Evolutionary conservation across 2,888 invertebrate species (phyloP).

Genomic region (Allophyes oxyacanthae): DNA sequence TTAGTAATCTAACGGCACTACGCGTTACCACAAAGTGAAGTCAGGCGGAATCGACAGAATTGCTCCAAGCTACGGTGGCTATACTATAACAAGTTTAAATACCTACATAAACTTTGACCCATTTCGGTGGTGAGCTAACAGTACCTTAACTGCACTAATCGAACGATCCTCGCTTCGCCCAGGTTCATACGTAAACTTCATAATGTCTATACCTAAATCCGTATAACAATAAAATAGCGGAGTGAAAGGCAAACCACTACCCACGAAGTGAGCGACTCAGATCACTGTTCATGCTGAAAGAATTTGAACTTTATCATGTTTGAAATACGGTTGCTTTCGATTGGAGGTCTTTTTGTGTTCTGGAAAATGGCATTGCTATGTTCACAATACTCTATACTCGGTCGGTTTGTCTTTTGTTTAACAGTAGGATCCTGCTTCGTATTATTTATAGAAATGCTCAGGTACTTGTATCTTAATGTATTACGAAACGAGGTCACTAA

Average conservation of each 20-base stretch:
- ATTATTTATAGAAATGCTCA: constrained; percentile 38
- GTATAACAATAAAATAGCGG: constrained; percentile 66
- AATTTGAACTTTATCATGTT: constrained; percentile 62
- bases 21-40: constrained; percentile 37
- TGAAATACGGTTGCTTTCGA: constrained; percentile 58
- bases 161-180: constrained; percentile 30
- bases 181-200: constrained; percentile 36
- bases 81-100: constrained; percentile 26
- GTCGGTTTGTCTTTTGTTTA: constrained; percentile 53
- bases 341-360: constrained; percentile 35
- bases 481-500: constrained; percentile 26
- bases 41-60: constrained; percentile 35
- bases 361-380: constrained; percentile 62
- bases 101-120: constrained; percentile 32
- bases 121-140: constrained; percentile 40
- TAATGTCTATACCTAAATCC: constrained; percentile 48
- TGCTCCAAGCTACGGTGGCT: constrained; percentile 9
- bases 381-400: constrained; percentile 56
- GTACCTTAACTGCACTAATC: constrained; percentile 38
- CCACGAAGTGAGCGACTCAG: constrained; percentile 68
- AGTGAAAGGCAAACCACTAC: constrained; percentile 84
- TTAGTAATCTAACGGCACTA: constrained; percentile 18
- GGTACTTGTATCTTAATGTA: constrained; percentile 21
- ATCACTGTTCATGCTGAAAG: constrained; percentile 56
- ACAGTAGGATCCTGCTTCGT: constrained; percentile 42